phyloP scores from a whole-genome alignment of 2,797 vertebrate genomes.

The Vireo griseus region DNA sequence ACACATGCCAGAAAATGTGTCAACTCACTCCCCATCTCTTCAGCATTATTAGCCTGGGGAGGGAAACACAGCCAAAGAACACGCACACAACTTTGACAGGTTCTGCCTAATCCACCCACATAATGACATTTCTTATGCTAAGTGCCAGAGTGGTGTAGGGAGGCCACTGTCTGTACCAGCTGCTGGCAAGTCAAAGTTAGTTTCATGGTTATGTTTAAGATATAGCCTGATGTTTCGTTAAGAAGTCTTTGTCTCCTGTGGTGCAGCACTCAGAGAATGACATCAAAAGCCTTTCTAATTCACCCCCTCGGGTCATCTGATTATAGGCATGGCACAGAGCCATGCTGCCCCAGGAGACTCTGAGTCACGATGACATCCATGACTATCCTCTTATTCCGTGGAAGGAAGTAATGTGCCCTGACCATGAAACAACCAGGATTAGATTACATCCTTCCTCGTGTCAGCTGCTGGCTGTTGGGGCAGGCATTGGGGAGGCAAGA shows the following conservation, averaged over 20 bases:
- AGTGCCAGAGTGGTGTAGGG: slow-evolving; percentile 42
- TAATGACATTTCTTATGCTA: slow-evolving; percentile 62
- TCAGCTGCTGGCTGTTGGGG: neutral
- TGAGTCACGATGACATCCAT: slow-evolving; percentile 21
- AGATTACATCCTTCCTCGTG: slow-evolving; percentile 37
- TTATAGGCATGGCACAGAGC: slow-evolving; percentile 19
- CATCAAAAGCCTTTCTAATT: slow-evolving; percentile 56
- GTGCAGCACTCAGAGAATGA: neutral
- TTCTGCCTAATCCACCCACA: slow-evolving; percentile 64
- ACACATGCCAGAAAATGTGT: slow-evolving; percentile 56
- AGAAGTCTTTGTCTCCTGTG: slow-evolving; percentile 41
- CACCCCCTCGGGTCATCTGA: neutral
- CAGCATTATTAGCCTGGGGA: slow-evolving; percentile 44
- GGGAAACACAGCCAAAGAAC: slow-evolving; percentile 53
- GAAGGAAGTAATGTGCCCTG: slow-evolving; percentile 41
- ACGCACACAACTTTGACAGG: slow-evolving; percentile 50
- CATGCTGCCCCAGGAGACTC: neutral
- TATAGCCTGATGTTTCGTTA: slow-evolving; percentile 24
- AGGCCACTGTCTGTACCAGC: slow-evolving; percentile 54
- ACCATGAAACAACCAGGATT: neutral
- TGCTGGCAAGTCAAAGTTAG: slow-evolving; percentile 60
- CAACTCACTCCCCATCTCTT: slow-evolving; percentile 46
- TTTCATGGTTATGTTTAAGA: slow-evolving; percentile 56
- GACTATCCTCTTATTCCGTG: slow-evolving; percentile 10
- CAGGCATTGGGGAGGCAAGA: neutral